Evolutionary conservation across 37 sponge, comb jelly and placozoan species (phyloP), one percentile per base, ranked within the genome.

Genomic region (Aphrocallistes beatrix): DNA sequence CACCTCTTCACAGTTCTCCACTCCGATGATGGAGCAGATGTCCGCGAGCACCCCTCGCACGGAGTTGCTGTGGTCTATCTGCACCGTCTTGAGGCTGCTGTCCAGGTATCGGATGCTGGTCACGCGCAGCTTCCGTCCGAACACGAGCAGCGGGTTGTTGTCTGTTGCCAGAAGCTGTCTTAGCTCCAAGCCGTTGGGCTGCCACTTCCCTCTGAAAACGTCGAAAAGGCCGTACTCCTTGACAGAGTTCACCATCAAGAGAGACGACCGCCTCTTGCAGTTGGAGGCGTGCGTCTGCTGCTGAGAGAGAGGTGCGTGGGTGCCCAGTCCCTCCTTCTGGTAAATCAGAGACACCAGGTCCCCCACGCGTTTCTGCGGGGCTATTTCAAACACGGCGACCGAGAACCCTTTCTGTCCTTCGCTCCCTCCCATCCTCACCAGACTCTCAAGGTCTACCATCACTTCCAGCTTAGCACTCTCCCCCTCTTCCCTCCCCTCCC

Each of bases 121-220:
- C 3, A 60, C n/a, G 75, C 75, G 75, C 34, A 60, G 75, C 34
- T 60, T 60, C 75, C 75, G 75, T 60, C 75, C 75, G 34, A 60
- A 60, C 75, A 60, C 17, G 17, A 60, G 6, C 32, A 60, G 75
- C 34, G 75, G 75, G 34, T 60, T 60, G 75, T 13, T 60, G 75
- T 60, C 75, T 13, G 28, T 30, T 13, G 75, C 75, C 34, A 60
- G 17, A 19, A 60, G 75, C 75, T 60, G 28, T 3, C 75, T 3
- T 6, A 60, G 6, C 34, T 60, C 75, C 25, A 30, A 25, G 28
- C 75, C 75, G 75, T 60, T 60, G n/a, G 75, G n/a, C 34, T 60
- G 75, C 75, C 75, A 60, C 75, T 60, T 60, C 6, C 17, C 8
- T 3, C 75, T 19, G 75, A 19, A 60, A 3, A 60, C 75, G 25